A percentile compares a stretch with the other conserved stretches of the same genome.
Conservation (phyloP, 2,888 invertebrate genomes). For the Rhimphoctona megacephalus region DNA sequence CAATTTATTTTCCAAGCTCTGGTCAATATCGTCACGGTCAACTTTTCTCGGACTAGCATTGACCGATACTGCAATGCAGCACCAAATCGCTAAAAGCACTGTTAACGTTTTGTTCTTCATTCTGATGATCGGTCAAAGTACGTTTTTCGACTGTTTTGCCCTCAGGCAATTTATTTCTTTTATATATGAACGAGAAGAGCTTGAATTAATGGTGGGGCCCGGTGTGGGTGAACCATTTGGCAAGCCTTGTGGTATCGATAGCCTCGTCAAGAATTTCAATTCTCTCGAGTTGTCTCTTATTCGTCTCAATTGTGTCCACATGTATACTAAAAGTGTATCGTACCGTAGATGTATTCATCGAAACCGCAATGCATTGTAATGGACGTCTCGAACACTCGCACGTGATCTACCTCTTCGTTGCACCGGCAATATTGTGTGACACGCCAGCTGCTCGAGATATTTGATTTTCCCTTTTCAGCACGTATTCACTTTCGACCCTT, state of each 20-base stretch:
- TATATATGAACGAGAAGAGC: conserved; percentile 77
- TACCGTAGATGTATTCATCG: conserved; percentile 27
- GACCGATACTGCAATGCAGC: conserved; percentile 61
- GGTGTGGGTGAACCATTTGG: conserved; percentile 82
- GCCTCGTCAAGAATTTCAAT: conserved; percentile 82
- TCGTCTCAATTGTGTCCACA: conserved; percentile 56
- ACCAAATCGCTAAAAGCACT: conserved; percentile 59
- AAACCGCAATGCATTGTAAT: conserved; percentile 77
- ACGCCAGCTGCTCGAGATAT: conserved; percentile 51
- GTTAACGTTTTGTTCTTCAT: conserved; percentile 71
- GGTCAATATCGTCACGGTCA: conserved; percentile 59
- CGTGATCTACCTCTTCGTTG: conserved; percentile 68
- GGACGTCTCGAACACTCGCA: conserved; percentile 55
- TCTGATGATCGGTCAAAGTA: conserved; percentile 69
- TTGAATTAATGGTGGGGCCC: conserved; percentile 78
- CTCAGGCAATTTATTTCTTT: conserved; percentile 80
- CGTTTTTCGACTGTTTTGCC: conserved; percentile 80
- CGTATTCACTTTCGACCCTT: conserved; percentile 79
- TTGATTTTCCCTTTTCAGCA: conserved; percentile 80
- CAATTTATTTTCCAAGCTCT: conserved; percentile 76
- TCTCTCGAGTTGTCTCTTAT: conserved; percentile 60
- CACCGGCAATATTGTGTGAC: conserved; percentile 27
- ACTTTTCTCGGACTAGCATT: conserved; percentile 69
- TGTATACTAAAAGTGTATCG: conserved; percentile 49
- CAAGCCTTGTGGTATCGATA: conserved; percentile 78